Percentiles rank a stretch among this genome's conserved stretches.
Evolutionary conservation across 2,888 invertebrate genomes (phyloP).

Genomic region (Cenopis cana): DNA sequence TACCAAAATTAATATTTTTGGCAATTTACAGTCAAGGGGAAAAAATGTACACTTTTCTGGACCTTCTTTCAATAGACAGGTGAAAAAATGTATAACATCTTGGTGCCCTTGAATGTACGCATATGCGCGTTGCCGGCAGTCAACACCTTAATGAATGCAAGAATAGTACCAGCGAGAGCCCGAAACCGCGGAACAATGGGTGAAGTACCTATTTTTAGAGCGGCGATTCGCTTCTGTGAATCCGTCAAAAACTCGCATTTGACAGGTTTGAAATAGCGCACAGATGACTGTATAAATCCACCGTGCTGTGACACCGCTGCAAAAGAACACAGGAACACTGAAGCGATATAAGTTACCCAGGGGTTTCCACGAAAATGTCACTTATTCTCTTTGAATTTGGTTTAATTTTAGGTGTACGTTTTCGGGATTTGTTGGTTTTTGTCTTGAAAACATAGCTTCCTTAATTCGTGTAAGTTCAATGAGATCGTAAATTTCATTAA

Average conservation of each 20-base stretch:
- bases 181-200: constrained; percentile 19
- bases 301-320: constrained; percentile 6
- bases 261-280: constrained; percentile 29
- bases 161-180: not conserved
- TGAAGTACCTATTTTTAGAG: constrained; percentile 25
- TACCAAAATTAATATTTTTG: too few relatives aligned
- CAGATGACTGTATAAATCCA: constrained; percentile 29
- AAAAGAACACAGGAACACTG: not conserved
- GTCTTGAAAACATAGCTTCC: constrained; percentile 7
- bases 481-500: constrained; percentile 12
- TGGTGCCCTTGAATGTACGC: too few relatives aligned
- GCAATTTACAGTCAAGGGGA: too few relatives aligned
- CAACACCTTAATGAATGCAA: not conserved
- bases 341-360: not conserved
- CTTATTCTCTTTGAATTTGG: not conserved
- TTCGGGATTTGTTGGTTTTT: not conserved
- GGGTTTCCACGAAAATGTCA: not conserved
- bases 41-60: too few relatives aligned
- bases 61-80: too few relatives aligned
- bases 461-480: constrained; percentile 14
- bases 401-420: not conserved
- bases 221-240: constrained; percentile 28
- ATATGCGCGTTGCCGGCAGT: not conserved
- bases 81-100: too few relatives aligned
- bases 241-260: constrained; percentile 35